Evolutionary conservation across 2,888 invertebrate species (phyloP).

Genomic region (Hydropsyche betteni): DNA sequence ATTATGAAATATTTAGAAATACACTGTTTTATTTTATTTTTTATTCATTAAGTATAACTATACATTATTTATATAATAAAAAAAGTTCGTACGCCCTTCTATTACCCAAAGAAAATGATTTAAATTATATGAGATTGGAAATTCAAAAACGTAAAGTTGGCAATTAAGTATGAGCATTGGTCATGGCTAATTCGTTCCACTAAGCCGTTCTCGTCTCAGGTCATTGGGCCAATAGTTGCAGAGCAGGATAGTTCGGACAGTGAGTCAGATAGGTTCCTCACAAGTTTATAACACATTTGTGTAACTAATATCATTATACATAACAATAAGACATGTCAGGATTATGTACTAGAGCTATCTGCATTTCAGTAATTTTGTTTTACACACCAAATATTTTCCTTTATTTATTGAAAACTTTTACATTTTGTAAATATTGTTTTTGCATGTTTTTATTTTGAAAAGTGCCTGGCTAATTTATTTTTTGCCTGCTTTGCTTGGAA

Average conservation of each 20-base stretch:
- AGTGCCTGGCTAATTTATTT: slow-evolving; percentile 41
- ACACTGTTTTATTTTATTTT: slow-evolving; percentile 12
- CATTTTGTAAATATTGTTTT: slow-evolving; percentile 36
- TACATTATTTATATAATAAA: not conserved
- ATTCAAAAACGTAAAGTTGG: slow-evolving; percentile 19
- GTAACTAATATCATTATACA: slow-evolving; percentile 38
- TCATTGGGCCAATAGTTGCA: slow-evolving; percentile 38
- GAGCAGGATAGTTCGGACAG: slow-evolving; percentile 51
- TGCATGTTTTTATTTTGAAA: slow-evolving; percentile 42
- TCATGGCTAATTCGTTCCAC: slow-evolving; percentile 37
- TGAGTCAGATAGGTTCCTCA: slow-evolving; percentile 52
- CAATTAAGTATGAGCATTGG: slow-evolving; percentile 39
- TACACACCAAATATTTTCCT: slow-evolving; percentile 20
- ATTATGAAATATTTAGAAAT: not conserved
- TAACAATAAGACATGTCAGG: slow-evolving; percentile 40
- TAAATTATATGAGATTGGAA: not conserved
- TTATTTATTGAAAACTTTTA: slow-evolving; percentile 27
- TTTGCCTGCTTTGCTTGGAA: slow-evolving; percentile 49
- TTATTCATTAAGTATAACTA: not conserved
- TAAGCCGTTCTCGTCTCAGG: slow-evolving; percentile 26
- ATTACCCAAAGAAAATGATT: not conserved
- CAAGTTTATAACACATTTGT: slow-evolving; percentile 38
- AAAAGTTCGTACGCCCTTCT: slow-evolving; percentile 16
- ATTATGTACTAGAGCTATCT: slow-evolving; percentile 33
- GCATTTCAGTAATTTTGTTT: slow-evolving; percentile 33